These are phyloP conservation scores for Cepaea hortensis DNA, from an alignment of 2,888 invertebrate species.

Conservation along the genomic window DNA sequence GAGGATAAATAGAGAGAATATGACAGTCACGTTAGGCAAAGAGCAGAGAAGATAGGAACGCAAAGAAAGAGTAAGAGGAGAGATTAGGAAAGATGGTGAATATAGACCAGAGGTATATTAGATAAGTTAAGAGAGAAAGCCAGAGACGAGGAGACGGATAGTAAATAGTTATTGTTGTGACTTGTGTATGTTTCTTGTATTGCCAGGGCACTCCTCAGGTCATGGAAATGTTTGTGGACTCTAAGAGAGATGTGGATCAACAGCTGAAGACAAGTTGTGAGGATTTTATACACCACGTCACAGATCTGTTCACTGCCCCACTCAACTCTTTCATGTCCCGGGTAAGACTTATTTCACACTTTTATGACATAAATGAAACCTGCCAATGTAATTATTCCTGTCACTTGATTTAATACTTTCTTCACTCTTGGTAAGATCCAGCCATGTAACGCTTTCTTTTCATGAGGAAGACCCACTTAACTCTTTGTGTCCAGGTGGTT, in stretches of 20 bases:
- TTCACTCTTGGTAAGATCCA: no score
- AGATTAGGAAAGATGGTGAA: no score
- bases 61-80: no score
- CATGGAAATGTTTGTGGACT: constrained; percentile 92
- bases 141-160: neutral
- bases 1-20: no score
- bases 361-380: no score
- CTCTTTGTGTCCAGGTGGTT: no score
- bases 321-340: constrained; percentile 85
- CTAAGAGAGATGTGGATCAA: constrained; percentile 95
- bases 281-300: constrained; percentile 87
- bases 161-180: neutral
- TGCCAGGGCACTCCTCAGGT: constrained; percentile 95
- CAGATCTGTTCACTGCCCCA: constrained; percentile 86
- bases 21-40: no score
- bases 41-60: no score
- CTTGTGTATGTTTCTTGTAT: neutral
- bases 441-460: no score
- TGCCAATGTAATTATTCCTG: no score
- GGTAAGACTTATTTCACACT: constrained; percentile 77
- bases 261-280: constrained; percentile 94
- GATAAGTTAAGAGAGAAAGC: neutral
- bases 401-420: no score
- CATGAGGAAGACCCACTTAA: no score
- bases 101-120: neutral